Base-by-base conservation (phyloP, 2,113 vertebrate species). In the Lepidothrix coronata region DNA sequence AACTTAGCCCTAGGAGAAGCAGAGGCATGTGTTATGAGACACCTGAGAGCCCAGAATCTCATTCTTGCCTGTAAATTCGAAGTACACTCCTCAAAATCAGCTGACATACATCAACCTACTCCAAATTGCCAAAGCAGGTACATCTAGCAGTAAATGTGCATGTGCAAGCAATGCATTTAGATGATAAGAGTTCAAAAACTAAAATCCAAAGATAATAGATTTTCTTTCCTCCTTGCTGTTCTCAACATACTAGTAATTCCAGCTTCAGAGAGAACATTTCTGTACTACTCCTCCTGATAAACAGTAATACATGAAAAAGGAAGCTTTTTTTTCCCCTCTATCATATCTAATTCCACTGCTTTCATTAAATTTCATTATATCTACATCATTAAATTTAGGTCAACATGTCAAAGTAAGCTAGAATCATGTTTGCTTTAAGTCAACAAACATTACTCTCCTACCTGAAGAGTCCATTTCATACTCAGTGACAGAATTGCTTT, bases 371-470 rank as follows among this genome's bases (percentile, higher is more conserved):
- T 93, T 95, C 85, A 96, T 97, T 97, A 96, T 77, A 93, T 96
- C 95, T 96, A 72, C 95, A 93, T 97, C 93, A 97, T 97, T 97
- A 97, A 97, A 98, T 98, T 85, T 97, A 97, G 96, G 97, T 97
- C 97, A 98, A 71, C 94, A 82, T 91, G 95, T 94, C 68, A 68
- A 68, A 96, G 49, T 57, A 95, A 94, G 70, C 86, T 85, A 97
- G 84, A 89, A 81, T 96, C 73, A 83, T 11, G 76, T 55, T 97
- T 95, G 65, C 79, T 87, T 94, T 70, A 89, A 96, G 86, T 82
- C 92, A 83, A 81, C 13, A 70, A 85, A 89, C 24, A n/a, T 93
- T 87, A 81, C 31, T 70, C 68, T 95, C 89, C 85, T 74, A 91
- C 82, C 87, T 72, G 61, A 89, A 84, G 79, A 80, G 54, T 59